Evolutionary conservation across 2,888 invertebrate genomes (phyloP), one percentile per base, ranked within the genome.

Genomic region (Chymomyza procnemis): DNA sequence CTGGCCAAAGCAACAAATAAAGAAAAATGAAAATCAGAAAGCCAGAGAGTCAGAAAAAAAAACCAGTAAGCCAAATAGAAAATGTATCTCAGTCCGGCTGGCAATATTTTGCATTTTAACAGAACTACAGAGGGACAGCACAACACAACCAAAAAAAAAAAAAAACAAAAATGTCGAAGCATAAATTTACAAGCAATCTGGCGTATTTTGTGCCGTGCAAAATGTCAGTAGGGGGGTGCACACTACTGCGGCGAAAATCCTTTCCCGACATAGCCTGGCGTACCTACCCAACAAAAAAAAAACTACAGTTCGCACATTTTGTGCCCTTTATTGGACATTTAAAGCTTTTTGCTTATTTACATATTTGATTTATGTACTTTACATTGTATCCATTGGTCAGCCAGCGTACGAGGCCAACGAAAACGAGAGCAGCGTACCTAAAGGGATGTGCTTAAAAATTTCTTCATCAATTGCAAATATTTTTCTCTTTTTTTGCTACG

Each of bases 111-210:
- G 54, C 19, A 22, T 54, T 54, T 54, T 19, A 4, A 9, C 14
- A 18, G 22, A 46, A 5, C 47, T 55, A 64, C 50, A 12, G n/a
- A n/a, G n/a, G n/a, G n/a, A n/a, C n/a, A n/a, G n/a, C n/a, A n/a
- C n/a, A n/a, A n/a, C n/a, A n/a, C n/a, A n/a, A n/a, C n/a, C n/a
- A n/a, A n/a, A n/a, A n/a, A n/a, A n/a, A n/a, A 64, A 41, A 60
- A 66, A 55, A 62, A 58, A 67, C 69, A 71, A 76, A 72, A 81
- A 86, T 41, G 34, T 86, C 81, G 77, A 81, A 86, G 85, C 85
- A 86, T 86, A 86, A 86, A 81, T 81, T 81, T 86, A 81, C 87
- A 81, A 79, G 79, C 79, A 84, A 78, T 76, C 75, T 79, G 73
- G 67, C 69, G 14, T 21, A 12, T 21, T 54, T 50, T 19, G 19